Evolutionary conservation across 1,140 invertebrate genomes (phyloP).

Genomic region (Kradibia gibbosae): DNA sequence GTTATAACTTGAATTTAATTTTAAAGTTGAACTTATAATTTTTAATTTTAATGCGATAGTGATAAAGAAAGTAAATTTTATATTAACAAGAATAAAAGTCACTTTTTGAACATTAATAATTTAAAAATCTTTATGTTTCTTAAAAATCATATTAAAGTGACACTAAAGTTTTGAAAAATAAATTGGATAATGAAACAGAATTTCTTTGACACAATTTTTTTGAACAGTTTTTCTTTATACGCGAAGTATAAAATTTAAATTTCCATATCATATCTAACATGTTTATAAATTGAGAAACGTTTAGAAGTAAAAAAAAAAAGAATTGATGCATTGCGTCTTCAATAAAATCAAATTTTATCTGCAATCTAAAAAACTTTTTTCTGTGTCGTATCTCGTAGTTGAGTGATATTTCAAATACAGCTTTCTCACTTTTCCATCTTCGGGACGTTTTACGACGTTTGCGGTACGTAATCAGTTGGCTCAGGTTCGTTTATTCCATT

Average conservation of each 20-base stretch:
- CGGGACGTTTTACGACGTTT: conserved; percentile 20
- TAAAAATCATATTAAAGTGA: too few relatives aligned
- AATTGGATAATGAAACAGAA: too few relatives aligned
- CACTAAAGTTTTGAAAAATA: too few relatives aligned
- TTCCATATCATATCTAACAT: background rate
- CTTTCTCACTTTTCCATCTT: background rate
- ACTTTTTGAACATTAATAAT: too few relatives aligned
- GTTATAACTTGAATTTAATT: too few relatives aligned
- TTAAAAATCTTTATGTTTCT: too few relatives aligned
- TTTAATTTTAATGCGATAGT: too few relatives aligned
- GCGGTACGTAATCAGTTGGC: conserved; percentile 37
- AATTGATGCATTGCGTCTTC: background rate
- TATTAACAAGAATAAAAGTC: too few relatives aligned
- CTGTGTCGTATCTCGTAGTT: background rate
- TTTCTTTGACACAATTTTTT: too few relatives aligned
- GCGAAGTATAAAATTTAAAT: background rate
- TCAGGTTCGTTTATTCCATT: conserved; percentile 31
- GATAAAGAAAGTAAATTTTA: too few relatives aligned
- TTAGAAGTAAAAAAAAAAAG: background rate
- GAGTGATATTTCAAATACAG: conserved; percentile 11
- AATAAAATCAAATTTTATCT: background rate
- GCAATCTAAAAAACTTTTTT: background rate
- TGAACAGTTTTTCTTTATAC: too few relatives aligned
- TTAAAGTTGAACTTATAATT: too few relatives aligned
- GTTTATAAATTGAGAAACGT: background rate